Evolutionary conservation across 2,113 vertebrate species (phyloP).

Genomic region (Gavialis gangeticus): DNA sequence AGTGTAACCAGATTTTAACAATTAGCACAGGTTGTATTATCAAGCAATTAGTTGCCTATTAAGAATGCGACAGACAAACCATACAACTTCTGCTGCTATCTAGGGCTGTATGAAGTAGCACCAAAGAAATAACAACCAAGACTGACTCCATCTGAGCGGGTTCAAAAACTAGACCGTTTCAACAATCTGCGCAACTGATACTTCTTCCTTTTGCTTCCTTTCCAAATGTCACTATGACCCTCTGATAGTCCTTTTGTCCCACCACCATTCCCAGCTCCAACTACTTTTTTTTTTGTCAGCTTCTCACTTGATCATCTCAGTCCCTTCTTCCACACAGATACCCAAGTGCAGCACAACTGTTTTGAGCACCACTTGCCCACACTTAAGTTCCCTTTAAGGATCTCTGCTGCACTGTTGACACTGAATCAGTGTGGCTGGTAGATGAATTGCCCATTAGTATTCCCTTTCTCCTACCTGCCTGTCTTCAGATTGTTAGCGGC

Average conservation of each 20-base stretch:
- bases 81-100: not conserved
- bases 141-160: not conserved
- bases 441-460: not conserved
- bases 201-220: not conserved
- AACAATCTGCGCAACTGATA: not conserved
- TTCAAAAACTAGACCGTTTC: not conserved
- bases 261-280: not conserved
- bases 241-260: not conserved
- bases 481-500: not conserved
- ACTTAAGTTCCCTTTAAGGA: not conserved
- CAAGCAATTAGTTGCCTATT: not conserved
- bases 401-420: not conserved
- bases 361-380: not conserved
- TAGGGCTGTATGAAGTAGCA: not conserved
- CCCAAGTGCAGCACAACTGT: not conserved
- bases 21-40: not conserved
- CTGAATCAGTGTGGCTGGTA: too few species aligned
- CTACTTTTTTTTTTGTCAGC: not conserved
- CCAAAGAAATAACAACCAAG: not conserved
- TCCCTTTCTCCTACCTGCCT: fast-evolving
- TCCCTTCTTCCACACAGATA: not conserved
- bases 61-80: not conserved
- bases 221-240: not conserved
- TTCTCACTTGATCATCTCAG: not conserved
- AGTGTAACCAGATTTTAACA: not conserved